Percentiles rank a stretch among this genome's conserved stretches.
These are phyloP conservation scores for Drosophila longiperda DNA, from an alignment of 2,888 invertebrate genomes.

Conservation along the genomic window DNA sequence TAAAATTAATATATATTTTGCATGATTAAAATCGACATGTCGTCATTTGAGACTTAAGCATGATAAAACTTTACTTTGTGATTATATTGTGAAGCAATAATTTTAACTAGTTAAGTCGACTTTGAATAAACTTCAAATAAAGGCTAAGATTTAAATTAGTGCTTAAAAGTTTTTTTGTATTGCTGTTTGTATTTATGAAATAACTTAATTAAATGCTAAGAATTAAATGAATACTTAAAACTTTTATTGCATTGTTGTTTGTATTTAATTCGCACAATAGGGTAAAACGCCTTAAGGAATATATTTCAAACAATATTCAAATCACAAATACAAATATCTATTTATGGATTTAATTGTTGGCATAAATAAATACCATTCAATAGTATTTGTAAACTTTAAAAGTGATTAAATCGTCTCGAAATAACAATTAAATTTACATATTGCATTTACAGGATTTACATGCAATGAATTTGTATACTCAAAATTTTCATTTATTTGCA, in stretches of 20 bases:
- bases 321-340: background rate
- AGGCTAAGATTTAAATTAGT: background rate
- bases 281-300: background rate
- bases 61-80: background rate
- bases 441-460: background rate
- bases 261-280: background rate
- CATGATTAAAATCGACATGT: background rate
- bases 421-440: background rate
- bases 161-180: background rate
- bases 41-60: too few species aligned
- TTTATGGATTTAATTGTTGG: background rate
- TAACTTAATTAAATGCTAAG: background rate
- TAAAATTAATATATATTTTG: background rate
- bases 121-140: background rate
- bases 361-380: background rate
- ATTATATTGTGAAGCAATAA: background rate
- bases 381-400: background rate
- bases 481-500: background rate
- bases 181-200: background rate
- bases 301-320: background rate
- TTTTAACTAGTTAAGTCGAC: background rate
- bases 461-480: background rate
- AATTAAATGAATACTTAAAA: background rate
- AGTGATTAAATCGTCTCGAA: background rate
- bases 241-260: background rate